phyloP scores from a whole-genome alignment of 2,113 vertebrate genomes.

The Apteryx owenii region DNA sequence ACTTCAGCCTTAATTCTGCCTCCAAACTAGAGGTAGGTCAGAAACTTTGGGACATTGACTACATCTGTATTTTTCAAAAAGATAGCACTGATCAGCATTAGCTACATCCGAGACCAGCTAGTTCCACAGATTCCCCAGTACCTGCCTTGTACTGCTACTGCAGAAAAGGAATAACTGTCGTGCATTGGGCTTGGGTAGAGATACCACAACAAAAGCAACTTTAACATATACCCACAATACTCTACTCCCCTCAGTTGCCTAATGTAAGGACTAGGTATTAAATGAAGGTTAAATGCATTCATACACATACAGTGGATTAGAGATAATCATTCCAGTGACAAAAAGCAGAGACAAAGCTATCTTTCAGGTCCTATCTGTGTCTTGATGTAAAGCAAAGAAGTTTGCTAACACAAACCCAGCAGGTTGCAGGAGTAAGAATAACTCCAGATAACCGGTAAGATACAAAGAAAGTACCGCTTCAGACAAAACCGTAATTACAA shows the following conservation, averaged over 20 bases:
- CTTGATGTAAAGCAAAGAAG: not conserved
- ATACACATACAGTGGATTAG: not conserved
- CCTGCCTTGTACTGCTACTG: not conserved
- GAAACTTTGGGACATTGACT: not conserved
- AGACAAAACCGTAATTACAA: not conserved
- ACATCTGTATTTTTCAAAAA: not conserved
- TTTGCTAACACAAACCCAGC: not conserved
- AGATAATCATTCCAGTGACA: not conserved
- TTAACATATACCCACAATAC: not conserved
- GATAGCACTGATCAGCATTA: not conserved
- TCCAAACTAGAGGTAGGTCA: not conserved
- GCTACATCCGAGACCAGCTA: not conserved
- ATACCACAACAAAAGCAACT: not conserved
- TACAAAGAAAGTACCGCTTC: not conserved
- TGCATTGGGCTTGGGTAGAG: not conserved
- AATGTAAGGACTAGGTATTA: not conserved
- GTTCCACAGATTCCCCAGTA: not conserved
- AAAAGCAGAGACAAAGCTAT: not conserved
- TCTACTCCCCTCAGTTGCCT: not conserved
- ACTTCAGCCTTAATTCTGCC: not conserved
- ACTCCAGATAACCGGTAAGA: not conserved
- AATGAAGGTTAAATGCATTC: not conserved
- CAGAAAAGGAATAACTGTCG: not conserved
- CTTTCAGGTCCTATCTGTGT: not conserved
- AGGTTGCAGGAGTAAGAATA: not conserved